These are phyloP conservation scores for Drosophila picticornis DNA, from an alignment of 2,888 invertebrate genomes.

Conservation along the genomic window DNA sequence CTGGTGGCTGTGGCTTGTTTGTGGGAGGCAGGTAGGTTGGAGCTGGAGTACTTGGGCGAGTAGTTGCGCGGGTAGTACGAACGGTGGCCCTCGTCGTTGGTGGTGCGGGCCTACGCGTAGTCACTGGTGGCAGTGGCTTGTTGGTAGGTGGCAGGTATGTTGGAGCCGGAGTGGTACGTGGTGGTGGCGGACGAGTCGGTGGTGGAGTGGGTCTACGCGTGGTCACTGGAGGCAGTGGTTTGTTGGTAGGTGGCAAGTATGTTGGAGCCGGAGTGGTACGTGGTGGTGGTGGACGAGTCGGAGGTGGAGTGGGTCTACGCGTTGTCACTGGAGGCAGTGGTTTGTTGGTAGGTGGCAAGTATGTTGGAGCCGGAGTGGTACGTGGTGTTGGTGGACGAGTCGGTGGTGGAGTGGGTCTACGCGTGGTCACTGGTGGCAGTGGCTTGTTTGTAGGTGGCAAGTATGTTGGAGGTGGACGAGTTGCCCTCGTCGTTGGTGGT, in stretches of 20 bases:
- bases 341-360: slow-evolving; percentile 32
- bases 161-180: slow-evolving; percentile 41
- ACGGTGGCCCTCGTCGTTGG: slow-evolving; percentile 48
- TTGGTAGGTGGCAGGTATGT: slow-evolving; percentile 63
- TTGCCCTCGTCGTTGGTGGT: slow-evolving; percentile 6
- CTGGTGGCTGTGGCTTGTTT: slow-evolving; percentile 53
- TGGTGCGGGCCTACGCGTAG: slow-evolving; percentile 33
- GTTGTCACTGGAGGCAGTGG: slow-evolving; percentile 46
- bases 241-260: slow-evolving; percentile 4
- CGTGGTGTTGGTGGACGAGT: slow-evolving; percentile 27
- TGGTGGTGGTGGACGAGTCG: slow-evolving; percentile 2
- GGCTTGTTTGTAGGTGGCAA: slow-evolving; percentile 5
- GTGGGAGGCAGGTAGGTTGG: slow-evolving; percentile 62
- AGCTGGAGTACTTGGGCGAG: slow-evolving; percentile 41
- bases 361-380: slow-evolving; percentile 22
- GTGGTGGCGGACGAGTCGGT: slow-evolving; percentile 28
- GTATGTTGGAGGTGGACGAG: slow-evolving; percentile 28
- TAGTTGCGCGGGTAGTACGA: slow-evolving; percentile 32
- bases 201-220: slow-evolving; percentile 10
- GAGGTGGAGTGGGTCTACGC: slow-evolving; percentile 29
- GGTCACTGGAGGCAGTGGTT: slow-evolving; percentile 8
- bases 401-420: slow-evolving; percentile 14
- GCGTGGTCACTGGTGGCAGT: slow-evolving; percentile 9
- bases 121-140: slow-evolving; percentile 55
- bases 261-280: background rate